Base-by-base conservation (phyloP, 1,140 invertebrate genomes). In the Drosophila arawakana region DNA sequence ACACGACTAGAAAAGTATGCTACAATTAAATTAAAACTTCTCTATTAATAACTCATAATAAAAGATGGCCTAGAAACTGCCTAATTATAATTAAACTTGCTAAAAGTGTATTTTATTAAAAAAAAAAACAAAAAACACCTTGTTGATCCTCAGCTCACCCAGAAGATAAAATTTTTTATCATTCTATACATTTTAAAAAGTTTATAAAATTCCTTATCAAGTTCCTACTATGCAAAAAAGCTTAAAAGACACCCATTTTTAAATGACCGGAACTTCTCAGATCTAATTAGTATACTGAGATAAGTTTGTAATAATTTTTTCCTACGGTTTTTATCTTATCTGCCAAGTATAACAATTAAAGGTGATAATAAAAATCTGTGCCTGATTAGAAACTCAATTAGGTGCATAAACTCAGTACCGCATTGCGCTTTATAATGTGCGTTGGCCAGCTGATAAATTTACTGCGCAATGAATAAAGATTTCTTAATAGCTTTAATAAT, bases 261-360 rank as follows among this genome's bases (percentile, higher is more conserved):
- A 2, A 2, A 0, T 0, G 3, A 30, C 25, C 25, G 25, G 15
- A 10, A 21, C 15, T 10, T 2, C 15, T 2, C 8, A 6, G 9
- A 8, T 9, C 44, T 47, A 18, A 18, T 18, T 47, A 7, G 18
- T 18, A 7, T n/a, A 43, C 9, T 7, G 30, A n/a, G 21, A 2
- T 50, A 50, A 50, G 30, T 34, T 34, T n/a, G 3, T 50, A 50
- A 30, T 34, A 30, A 34, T n/a, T 5, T 7, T 52, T n/a, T 7
- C 3, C 49, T 34, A 52, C 25, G 7, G 11, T 7, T 9, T 47
- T 63, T 49, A 73, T 74, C 72, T 74, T 44, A 74, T 74, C 72
- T 11, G 11, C 18, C 7, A 30, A 15, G 13, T 13, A 7, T 5
- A 13, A 11, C 54, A 35, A 58, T 21, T 39, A 30, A 5, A 61